These are phyloP conservation scores for Sapajus apella DNA, from an alignment of 2,113 vertebrate species.

Conservation along the genomic window DNA sequence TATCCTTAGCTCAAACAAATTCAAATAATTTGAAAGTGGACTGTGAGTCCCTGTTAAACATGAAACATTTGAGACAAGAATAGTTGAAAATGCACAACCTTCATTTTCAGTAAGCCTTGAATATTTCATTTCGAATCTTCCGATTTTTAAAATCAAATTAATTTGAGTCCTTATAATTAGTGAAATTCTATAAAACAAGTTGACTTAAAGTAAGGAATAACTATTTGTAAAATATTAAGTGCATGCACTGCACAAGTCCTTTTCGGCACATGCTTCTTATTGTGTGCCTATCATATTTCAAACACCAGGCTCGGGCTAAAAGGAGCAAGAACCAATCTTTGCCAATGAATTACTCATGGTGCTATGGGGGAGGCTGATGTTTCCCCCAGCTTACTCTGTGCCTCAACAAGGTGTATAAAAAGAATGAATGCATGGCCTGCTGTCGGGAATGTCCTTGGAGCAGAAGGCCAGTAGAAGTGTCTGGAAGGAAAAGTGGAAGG, in stretches of 20 bases:
- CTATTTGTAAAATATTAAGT: not conserved
- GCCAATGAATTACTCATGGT: not conserved
- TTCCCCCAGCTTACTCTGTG: not conserved
- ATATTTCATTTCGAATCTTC: not conserved
- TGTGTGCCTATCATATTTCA: not conserved
- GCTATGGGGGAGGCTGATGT: not conserved
- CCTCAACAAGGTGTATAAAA: not conserved
- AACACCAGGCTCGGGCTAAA: not conserved
- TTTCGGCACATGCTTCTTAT: not conserved
- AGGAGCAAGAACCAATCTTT: not conserved
- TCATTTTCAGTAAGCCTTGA: slow-evolving; percentile 14
- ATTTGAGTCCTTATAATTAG: not conserved
- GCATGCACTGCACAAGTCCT: accelerated
- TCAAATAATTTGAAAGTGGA: not conserved
- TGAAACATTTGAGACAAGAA: not conserved
- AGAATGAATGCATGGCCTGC: not conserved
- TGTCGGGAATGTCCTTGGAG: not conserved
- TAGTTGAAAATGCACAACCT: not conserved
- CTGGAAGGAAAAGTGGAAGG: not conserved
- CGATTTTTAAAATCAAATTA: slow-evolving; percentile 4
- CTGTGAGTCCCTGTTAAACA: not conserved
- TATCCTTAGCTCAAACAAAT: not conserved
- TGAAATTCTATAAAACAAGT: not conserved
- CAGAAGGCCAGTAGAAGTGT: not conserved
- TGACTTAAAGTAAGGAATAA: not conserved